Evolutionary conservation across 2,888 invertebrate species (phyloP), one percentile per base, ranked within the genome.

Genomic region (Heliconius aoede): DNA sequence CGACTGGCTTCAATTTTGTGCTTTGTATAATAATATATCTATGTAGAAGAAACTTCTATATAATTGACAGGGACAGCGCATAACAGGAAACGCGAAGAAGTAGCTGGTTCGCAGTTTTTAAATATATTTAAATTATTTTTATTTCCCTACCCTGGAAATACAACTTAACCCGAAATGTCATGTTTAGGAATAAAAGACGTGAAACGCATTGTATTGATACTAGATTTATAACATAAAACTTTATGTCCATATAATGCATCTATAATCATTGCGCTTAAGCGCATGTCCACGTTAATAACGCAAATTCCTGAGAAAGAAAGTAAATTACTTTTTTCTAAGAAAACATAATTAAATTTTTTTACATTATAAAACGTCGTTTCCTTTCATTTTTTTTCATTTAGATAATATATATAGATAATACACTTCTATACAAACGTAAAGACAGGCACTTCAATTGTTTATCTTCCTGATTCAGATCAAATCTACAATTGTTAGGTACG

Each of bases 401-500:
- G 69, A 69, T 69, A 30, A 55, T 55, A 69, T 30, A 69, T 55
- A 69, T 26, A 69, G 69, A 69, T 69, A 69, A 55, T 55, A 69
- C 24, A 15, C 55, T 69, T 69, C 30, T 51, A 55, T 55, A 69
- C 69, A 55, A 69, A 69, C 30, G 69, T 69, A 69, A 30, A 69
- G 69, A 69, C 69, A 55, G 55, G 36, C 55, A 69, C 55, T 55
- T 32, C 30, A 69, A 69, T 69, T 55, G 55, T 69, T 69, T 69
- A 64, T 69, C 30, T 69, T 55, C 55, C 55, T 55, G 51, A 69
- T 55, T 51, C 28, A 51, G 69, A 69, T 69, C 69, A 69, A 69
- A 69, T 69, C 69, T 69, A 72, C 77, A 74, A 77, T 79, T 79
- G 79, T 65, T 46, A 18, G 65, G 79, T 68, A 77, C 72, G 76